These are phyloP conservation scores for Colossoma macropomum DNA, from an alignment of 2,113 vertebrate genomes.

Conservation along the genomic window DNA sequence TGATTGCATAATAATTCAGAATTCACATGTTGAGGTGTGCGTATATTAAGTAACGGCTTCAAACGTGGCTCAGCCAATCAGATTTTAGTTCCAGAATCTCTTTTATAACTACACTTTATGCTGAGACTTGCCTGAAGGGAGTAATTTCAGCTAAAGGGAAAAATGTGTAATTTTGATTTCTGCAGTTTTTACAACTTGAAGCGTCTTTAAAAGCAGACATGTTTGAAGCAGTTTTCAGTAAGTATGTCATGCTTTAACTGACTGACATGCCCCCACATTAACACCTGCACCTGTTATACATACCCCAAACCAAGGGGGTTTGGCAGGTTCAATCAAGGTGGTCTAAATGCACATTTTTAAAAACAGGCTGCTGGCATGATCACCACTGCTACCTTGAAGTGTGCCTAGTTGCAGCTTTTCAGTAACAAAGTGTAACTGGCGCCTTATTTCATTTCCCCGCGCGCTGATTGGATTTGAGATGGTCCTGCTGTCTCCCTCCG, in stretches of 20 bases:
- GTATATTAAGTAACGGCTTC: too few species aligned
- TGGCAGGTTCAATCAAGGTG: not conserved
- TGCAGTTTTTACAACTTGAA: not conserved
- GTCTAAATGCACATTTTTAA: slow-evolving; percentile 1
- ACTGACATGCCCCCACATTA: not conserved
- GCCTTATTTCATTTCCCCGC: slow-evolving; percentile 74
- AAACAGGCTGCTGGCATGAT: not conserved
- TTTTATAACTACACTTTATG: too few species aligned
- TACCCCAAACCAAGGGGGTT: not conserved
- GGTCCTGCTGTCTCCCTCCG: slow-evolving; percentile 56
- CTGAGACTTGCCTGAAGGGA: too few species aligned
- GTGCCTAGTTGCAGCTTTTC: slow-evolving; percentile 61
- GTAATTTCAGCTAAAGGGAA: too few species aligned
- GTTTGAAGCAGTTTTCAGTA: not conserved
- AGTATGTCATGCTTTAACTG: not conserved
- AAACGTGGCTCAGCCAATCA: too few species aligned
- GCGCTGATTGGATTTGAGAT: slow-evolving; percentile 77
- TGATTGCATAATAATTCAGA: too few species aligned
- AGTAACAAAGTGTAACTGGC: slow-evolving; percentile 68
- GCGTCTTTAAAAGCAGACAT: not conserved
- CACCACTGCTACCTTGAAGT: slow-evolving; percentile 12
- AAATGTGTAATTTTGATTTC: too few species aligned
- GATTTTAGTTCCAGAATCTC: too few species aligned
- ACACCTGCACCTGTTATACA: not conserved
- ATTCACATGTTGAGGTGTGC: too few species aligned